Percentiles rank a stretch among this genome's conserved stretches.
phyloP scores from a whole-genome alignment of 2,113 vertebrate genomes.

The Probosciger aterrimus region DNA sequence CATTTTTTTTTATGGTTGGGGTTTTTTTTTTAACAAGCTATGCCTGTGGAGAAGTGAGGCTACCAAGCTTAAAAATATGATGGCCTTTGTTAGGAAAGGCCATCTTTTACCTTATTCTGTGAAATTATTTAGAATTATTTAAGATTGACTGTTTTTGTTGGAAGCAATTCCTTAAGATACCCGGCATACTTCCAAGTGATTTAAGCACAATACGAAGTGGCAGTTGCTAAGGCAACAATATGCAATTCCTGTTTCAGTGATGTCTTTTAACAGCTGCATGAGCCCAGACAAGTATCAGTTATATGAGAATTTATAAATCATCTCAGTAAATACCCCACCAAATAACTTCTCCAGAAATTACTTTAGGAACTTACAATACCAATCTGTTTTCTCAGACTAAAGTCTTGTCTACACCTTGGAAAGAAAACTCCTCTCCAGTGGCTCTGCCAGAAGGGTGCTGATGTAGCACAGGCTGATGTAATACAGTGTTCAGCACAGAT shows the following conservation, averaged over 20 bases:
- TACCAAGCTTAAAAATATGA: not conserved
- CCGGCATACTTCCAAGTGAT: not conserved
- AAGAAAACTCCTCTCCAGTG: not conserved
- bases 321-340: slow-evolving; percentile 11
- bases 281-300: not conserved
- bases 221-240: slow-evolving; percentile 61
- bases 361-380: not conserved
- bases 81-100: not conserved
- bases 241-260: not conserved
- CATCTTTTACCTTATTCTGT: not conserved
- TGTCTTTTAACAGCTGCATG: slow-evolving; percentile 33
- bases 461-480: not conserved
- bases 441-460: not conserved
- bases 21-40: not conserved
- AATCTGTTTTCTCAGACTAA: not conserved
- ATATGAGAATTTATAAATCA: slow-evolving; percentile 11
- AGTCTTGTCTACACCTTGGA: not conserved
- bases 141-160: not conserved
- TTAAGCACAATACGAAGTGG: slow-evolving; percentile 32
- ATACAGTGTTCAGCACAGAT: not conserved
- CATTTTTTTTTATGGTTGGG: not conserved
- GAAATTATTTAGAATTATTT: slow-evolving; percentile 3
- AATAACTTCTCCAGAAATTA: slow-evolving; percentile 7
- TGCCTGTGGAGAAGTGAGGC: not conserved
- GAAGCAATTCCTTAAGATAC: slow-evolving; percentile 18